Percentiles rank a stretch among this genome's conserved stretches.
Evolutionary conservation across 2,797 vertebrate genomes (phyloP).

Genomic region (Dipus sagitta): DNA sequence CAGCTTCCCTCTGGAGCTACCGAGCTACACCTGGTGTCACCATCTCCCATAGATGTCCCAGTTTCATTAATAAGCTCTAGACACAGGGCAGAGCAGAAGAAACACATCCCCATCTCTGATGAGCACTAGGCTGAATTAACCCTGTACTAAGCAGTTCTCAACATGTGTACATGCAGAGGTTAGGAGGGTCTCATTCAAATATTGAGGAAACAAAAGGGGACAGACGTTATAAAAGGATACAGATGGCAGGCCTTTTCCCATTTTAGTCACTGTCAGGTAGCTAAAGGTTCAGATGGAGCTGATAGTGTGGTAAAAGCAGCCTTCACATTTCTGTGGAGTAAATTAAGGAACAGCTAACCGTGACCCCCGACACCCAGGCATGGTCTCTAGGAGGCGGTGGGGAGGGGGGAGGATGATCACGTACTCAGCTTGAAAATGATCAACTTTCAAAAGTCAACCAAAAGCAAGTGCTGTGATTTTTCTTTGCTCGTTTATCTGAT

Average conservation of each 20-base stretch:
- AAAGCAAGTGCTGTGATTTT: neutral
- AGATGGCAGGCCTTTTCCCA: neutral
- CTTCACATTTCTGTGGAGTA: neutral
- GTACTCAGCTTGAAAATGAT: neutral
- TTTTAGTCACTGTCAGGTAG: neutral
- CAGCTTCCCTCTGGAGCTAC: neutral
- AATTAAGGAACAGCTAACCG: neutral
- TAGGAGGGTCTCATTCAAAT: neutral
- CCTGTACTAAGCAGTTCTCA: neutral
- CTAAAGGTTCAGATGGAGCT: neutral
- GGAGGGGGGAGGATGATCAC: no score
- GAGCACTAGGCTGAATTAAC: neutral
- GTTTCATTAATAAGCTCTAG: neutral
- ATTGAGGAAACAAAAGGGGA: neutral
- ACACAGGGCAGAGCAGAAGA: neutral
- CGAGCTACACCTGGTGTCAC: neutral
- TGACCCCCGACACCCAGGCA: neutral
- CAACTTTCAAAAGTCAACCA: neutral
- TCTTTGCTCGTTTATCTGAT: neutral
- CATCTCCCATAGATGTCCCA: neutral
- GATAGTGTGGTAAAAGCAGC: neutral
- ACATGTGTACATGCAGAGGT: neutral
- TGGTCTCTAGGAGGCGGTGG: neutral
- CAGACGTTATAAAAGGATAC: no score
- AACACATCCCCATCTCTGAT: neutral